Percentiles rank a stretch among this genome's conserved stretches.
phyloP scores from a whole-genome alignment of 2,888 invertebrate species.

The Drosophila stalkeri region DNA sequence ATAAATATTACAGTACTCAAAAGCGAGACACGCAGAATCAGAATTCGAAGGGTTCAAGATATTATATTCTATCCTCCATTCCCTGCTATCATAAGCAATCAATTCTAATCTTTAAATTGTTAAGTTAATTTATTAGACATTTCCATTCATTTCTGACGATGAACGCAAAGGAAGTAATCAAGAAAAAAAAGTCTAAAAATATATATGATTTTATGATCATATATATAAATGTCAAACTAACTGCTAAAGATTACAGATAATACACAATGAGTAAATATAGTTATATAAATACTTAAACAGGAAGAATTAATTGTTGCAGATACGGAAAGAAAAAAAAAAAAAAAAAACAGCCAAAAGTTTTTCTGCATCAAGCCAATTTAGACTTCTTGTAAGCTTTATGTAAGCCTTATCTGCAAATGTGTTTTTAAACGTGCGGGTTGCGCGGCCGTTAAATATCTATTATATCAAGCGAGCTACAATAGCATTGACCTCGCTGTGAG shows the following conservation, averaged over 20 bases:
- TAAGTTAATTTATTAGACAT: background rate
- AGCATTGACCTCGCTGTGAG: slow-evolving; percentile 57
- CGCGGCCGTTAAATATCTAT: slow-evolving; percentile 36
- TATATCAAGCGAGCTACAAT: slow-evolving; percentile 45
- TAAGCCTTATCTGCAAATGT: slow-evolving; percentile 33
- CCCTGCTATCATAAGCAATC: background rate
- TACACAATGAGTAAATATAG: background rate
- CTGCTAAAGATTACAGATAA: background rate
- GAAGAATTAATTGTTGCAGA: background rate
- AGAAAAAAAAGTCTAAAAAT: background rate
- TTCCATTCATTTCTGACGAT: background rate
- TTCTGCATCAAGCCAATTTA: background rate
- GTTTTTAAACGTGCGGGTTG: slow-evolving; percentile 29
- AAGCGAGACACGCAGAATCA: background rate
- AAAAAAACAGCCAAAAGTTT: background rate
- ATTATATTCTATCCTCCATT: background rate
- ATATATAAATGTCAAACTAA: background rate
- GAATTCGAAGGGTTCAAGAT: background rate
- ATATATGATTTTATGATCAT: background rate
- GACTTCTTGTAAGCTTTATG: background rate
- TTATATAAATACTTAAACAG: background rate
- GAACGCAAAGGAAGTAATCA: background rate
- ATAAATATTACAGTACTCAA: background rate
- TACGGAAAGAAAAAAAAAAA: background rate
- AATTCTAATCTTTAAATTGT: background rate